Evolutionary conservation across 2,113 vertebrate species (phyloP).

Genomic region (Oncorhynchus clarkii): DNA sequence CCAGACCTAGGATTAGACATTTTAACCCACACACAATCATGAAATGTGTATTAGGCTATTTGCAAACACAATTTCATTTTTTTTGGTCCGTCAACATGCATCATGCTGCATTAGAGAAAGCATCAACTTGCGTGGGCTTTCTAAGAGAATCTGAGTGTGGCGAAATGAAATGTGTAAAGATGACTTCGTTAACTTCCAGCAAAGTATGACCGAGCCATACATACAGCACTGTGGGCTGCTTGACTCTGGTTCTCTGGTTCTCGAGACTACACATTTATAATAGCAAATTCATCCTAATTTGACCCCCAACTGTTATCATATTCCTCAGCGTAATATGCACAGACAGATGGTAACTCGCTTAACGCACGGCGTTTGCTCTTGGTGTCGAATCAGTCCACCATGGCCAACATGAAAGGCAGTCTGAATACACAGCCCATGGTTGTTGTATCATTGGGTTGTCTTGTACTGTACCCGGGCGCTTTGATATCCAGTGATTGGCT

Average conservation of each 20-base stretch:
- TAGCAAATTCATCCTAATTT: slow-evolving; percentile 20
- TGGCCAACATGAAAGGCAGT: slow-evolving; percentile 26
- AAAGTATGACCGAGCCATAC: no score
- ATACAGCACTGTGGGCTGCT: background rate
- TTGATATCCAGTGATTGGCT: slow-evolving; percentile 66
- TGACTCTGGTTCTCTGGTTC: slow-evolving; percentile 47
- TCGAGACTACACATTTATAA: slow-evolving; percentile 11
- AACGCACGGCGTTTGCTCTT: slow-evolving; percentile 41
- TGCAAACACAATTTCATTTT: slow-evolving; percentile 52
- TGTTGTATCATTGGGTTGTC: slow-evolving; percentile 38
- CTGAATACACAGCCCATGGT: slow-evolving; percentile 20
- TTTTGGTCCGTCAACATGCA: slow-evolving; percentile 44
- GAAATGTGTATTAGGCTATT: slow-evolving; percentile 40
- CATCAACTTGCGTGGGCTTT: slow-evolving; percentile 57
- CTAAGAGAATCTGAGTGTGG: slow-evolving; percentile 42
- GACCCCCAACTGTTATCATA: slow-evolving; percentile 31
- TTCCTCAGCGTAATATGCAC: slow-evolving; percentile 37
- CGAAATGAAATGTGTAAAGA: slow-evolving; percentile 27
- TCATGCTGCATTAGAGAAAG: slow-evolving; percentile 40
- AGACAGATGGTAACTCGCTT: slow-evolving; percentile 37
- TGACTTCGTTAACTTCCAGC: slow-evolving; percentile 11
- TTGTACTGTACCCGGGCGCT: slow-evolving; percentile 34
- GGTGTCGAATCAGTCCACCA: slow-evolving; percentile 27
- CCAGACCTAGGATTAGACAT: slow-evolving; percentile 11
- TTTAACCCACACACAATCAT: slow-evolving; percentile 36